A percentile compares a stretch with the other conserved stretches of the same genome.
Conservation (phyloP, 2,113 vertebrate genomes). For the Anoplopoma fimbria region DNA sequence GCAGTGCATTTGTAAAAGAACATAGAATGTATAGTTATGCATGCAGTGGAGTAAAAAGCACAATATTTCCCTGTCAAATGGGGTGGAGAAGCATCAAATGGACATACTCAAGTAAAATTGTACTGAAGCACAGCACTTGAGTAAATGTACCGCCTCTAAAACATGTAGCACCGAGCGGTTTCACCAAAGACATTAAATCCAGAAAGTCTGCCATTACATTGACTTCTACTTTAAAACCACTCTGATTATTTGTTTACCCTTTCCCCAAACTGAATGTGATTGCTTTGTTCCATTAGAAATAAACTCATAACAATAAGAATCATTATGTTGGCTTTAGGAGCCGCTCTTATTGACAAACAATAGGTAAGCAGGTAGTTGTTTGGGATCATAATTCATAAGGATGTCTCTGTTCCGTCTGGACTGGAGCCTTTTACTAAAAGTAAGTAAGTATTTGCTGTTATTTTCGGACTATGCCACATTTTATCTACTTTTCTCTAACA, state of each 20-base stretch:
- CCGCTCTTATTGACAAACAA: conserved; percentile 8
- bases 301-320: conserved; percentile 13
- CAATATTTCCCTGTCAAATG: background rate
- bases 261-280: background rate
- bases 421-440: background rate
- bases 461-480: background rate
- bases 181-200: background rate
- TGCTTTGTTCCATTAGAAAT: conserved; percentile 8
- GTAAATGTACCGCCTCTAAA: background rate
- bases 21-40: background rate
- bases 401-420: background rate
- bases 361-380: conserved; percentile 20
- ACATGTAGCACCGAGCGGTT: background rate
- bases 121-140: background rate
- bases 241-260: conserved; percentile 11
- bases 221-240: conserved; percentile 24
- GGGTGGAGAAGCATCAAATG: background rate
- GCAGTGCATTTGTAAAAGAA: too few relatives aligned
- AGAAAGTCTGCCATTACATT: background rate
- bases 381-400: conserved; percentile 7
- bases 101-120: background rate
- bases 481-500: too few relatives aligned
- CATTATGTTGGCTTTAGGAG: conserved; percentile 11
- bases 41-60: background rate
- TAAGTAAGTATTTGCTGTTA: background rate